Percentiles rank a stretch among this genome's conserved stretches.
These are phyloP conservation scores for Hirtodrosophila confusa DNA, from an alignment of 2,888 invertebrate species.

Conservation along the genomic window DNA sequence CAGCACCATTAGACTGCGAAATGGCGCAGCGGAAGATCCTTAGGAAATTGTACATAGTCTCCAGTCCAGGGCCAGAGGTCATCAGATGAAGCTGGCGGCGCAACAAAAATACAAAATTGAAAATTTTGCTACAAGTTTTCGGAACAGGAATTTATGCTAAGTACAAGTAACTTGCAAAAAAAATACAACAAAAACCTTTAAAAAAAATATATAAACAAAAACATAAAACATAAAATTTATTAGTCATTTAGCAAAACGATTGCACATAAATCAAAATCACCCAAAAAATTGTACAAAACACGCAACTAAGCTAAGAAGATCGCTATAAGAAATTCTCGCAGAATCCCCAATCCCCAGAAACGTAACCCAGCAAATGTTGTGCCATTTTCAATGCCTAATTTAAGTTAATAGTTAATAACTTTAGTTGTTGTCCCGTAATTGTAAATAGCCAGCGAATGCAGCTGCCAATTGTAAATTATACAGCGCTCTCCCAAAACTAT, in stretches of 20 bases:
- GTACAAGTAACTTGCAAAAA: conserved; percentile 65
- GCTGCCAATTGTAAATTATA: conserved; percentile 76
- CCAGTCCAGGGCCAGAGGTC: conserved; percentile 32
- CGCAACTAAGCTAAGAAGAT: conserved; percentile 35
- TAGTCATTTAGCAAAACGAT: conserved; percentile 47
- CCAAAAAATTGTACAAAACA: conserved; percentile 70
- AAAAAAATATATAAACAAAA: conserved; percentile 19
- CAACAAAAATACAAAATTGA: conserved; percentile 45
- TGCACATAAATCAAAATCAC: conserved; percentile 66
- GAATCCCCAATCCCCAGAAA: conserved; percentile 13
- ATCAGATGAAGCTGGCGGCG: conserved; percentile 65
- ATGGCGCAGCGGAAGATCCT: conserved; percentile 44
- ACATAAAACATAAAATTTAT: conserved; percentile 13
- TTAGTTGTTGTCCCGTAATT: conserved; percentile 50
- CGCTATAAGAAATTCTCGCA: conserved; percentile 19
- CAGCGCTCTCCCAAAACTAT: conserved; percentile 58
- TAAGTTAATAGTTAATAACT: conserved; percentile 42
- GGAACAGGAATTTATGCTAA: conserved; percentile 79
- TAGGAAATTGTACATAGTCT: conserved; percentile 57
- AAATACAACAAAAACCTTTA: conserved; percentile 11
- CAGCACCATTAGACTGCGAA: conserved; percentile 41
- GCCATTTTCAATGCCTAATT: conserved; percentile 66
- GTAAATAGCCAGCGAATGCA: conserved; percentile 64
- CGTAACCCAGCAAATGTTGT: conserved; percentile 64
- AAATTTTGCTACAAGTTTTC: conserved; percentile 53